phyloP scores from a whole-genome alignment of 2,113 vertebrate genomes.

The Micromys minutus region DNA sequence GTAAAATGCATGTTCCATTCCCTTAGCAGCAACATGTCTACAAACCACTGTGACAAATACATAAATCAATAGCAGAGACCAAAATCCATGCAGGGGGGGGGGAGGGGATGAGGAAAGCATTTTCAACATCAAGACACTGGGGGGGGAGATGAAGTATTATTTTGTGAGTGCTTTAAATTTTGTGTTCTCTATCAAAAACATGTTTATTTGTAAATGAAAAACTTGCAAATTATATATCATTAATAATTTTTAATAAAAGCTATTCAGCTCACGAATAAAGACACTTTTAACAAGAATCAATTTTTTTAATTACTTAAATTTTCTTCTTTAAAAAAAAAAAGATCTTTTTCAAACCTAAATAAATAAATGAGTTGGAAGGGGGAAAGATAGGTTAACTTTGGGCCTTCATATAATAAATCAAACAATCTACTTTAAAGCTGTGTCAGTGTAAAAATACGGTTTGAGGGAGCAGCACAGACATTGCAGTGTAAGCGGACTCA shows the following conservation, averaged over 20 bases:
- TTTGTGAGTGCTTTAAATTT: not conserved
- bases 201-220: not conserved
- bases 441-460: slow-evolving; percentile 54
- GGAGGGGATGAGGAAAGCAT: slow-evolving; percentile 30
- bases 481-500: slow-evolving; percentile 57
- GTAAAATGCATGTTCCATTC: slow-evolving; percentile 39
- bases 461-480: slow-evolving; percentile 11
- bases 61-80: slow-evolving; percentile 44
- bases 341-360: not conserved
- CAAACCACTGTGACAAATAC: slow-evolving; percentile 27
- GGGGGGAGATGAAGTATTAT: not conserved
- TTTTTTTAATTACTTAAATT: not conserved
- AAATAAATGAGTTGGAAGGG: not conserved
- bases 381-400: slow-evolving; percentile 53
- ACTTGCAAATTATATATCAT: not conserved
- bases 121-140: not conserved
- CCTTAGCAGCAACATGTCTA: slow-evolving; percentile 20
- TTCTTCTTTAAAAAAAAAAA: slow-evolving; percentile 3
- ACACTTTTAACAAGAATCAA: slow-evolving; percentile 22
- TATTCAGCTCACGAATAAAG: not conserved
- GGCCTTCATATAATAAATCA: slow-evolving; percentile 52
- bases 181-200: not conserved
- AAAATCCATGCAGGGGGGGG: not conserved
- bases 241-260: slow-evolving; percentile 39
- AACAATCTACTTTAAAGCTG: slow-evolving; percentile 22